Base-by-base conservation (phyloP, 1,140 invertebrate genomes). In the Kradibia gibbosae region DNA sequence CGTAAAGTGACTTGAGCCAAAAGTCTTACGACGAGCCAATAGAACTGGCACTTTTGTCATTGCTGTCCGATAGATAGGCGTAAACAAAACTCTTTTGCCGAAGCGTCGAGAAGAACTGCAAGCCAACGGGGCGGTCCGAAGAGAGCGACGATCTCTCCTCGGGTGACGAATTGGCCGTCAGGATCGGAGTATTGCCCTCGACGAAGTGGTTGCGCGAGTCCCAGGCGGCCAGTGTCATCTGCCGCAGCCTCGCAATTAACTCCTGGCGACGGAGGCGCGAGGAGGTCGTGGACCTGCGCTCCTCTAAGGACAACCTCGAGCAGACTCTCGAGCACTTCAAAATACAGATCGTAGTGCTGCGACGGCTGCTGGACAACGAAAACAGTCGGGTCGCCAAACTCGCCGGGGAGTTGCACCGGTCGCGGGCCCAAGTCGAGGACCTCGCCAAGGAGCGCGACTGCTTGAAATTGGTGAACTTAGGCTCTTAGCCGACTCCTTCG, bases 281-380 rank as follows among this genome's bases (percentile, higher is more conserved):
- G 20, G 92, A 94, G 81, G 86, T 93, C n/a, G 85, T 86, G 8
- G 89, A 90, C 50, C 84, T 93, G 5, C 86, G 90, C 28, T 86
- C 89, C 82, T 92, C 89, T 42, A 86, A 92, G 39, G 90, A 86
- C 3, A 42, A 91, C 50, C 85, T 91, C 11, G 89, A 91, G 81
- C 91, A 92, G 71, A 85, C 89, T 73, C 85, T 89, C n/a, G 91
- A 92, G 70, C 91, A 93, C 7, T 86, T 94, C 13, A 91, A 92
- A 34, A 87, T 93, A 11, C 93, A 94, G 85, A 92, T 93, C 76
- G 87, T 89, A n/a, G 91, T 93, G 4, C 87, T 94, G 36, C 91
- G 93, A 74, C 88, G 90, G 11, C 87, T 94, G 28, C 88, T 94
- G 81, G 90, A 93, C 62, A 91, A 92, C 3, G 93, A 94, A 86